Evolutionary conservation across 1,140 invertebrate species (phyloP).

Genomic region (Lamellibrachia luymesi): DNA sequence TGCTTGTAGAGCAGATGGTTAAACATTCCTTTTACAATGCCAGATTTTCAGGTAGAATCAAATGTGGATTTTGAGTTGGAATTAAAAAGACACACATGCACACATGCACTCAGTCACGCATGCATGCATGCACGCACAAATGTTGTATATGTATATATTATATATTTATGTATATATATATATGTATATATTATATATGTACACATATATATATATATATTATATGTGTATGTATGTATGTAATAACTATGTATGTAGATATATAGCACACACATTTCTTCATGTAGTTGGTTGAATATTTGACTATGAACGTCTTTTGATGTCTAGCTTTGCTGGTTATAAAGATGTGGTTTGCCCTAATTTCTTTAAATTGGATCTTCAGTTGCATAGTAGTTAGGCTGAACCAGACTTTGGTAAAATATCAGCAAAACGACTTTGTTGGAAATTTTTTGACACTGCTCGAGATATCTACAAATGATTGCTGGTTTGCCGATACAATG

Average conservation of each 20-base stretch:
- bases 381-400: neutral
- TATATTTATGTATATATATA: no score
- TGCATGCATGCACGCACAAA: no score
- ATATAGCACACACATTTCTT: neutral
- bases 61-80: neutral
- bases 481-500: neutral
- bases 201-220: slow-evolving; percentile 13
- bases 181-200: neutral
- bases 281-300: neutral
- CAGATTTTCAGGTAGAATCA: neutral
- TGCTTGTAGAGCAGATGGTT: neutral
- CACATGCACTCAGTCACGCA: no score
- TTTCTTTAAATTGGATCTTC: neutral
- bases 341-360: neutral
- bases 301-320: neutral
- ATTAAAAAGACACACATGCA: no score
- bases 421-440: neutral
- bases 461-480: neutral
- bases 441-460: neutral
- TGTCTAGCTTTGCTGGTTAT: neutral
- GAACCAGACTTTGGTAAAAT: neutral
- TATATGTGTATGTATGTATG: slow-evolving; percentile 7
- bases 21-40: neutral
- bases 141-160: no score
- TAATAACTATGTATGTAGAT: slow-evolving; percentile 4